Conservation (phyloP, 1,140 invertebrate species). For the Pogonognathellus flavescens region DNA sequence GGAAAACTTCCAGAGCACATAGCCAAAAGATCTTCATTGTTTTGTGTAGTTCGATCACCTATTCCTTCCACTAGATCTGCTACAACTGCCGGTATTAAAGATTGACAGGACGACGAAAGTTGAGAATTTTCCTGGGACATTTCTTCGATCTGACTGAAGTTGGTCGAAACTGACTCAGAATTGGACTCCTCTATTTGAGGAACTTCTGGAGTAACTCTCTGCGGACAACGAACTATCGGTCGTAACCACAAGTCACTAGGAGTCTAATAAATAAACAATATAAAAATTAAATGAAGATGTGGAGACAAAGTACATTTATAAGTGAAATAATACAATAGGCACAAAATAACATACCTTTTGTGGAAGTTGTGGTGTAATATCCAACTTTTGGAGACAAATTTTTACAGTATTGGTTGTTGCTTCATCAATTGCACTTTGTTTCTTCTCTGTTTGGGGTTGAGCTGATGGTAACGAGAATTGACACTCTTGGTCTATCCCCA, state of each 20-base stretch:
- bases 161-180: background rate
- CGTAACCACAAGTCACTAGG: slow-evolving; percentile 7
- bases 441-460: background rate
- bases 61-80: slow-evolving; percentile 31
- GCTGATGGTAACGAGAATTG: background rate
- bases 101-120: background rate
- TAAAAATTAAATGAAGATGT: too few relatives aligned
- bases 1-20: slow-evolving; percentile 71
- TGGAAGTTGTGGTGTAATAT: background rate
- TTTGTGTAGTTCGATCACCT: background rate
- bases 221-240: background rate
- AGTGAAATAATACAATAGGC: background rate
- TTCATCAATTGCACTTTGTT: background rate
- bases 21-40: slow-evolving; percentile 68
- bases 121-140: background rate
- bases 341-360: background rate
- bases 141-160: background rate
- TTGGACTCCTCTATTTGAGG: background rate
- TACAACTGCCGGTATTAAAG: background rate
- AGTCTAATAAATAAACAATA: too few relatives aligned
- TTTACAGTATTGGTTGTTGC: slow-evolving; percentile 13
- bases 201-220: background rate
- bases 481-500: background rate
- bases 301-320: too few relatives aligned
- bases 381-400: background rate